Conservation (phyloP, 1,140 invertebrate species). For the Drosophila saltans region DNA sequence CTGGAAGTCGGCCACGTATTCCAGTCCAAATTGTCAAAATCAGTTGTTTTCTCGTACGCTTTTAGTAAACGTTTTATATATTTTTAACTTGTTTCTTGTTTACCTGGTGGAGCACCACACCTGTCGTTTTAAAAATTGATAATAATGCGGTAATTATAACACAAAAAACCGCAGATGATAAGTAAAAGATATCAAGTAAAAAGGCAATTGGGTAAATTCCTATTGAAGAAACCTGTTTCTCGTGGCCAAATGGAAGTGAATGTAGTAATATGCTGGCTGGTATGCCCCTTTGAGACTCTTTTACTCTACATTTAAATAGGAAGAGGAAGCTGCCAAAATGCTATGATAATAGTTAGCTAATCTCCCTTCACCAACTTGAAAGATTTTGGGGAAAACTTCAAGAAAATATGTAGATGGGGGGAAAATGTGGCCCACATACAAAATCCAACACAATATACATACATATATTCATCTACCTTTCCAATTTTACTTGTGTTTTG, state of each 20-base stretch:
- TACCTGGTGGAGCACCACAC: conserved; percentile 11
- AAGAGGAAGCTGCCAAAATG: conserved; percentile 15
- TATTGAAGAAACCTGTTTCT: conserved; percentile 10
- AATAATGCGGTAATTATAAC: conserved; percentile 38
- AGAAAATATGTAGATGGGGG: not conserved
- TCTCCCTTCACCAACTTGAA: conserved; percentile 7
- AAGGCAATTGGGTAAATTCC: conserved; percentile 14
- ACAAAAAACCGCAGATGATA: conserved; percentile 9
- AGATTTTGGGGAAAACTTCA: too few species aligned
- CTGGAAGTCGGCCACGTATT: conserved; percentile 13
- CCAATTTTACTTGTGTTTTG: too few species aligned
- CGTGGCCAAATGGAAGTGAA: conserved; percentile 11
- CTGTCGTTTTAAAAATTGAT: conserved; percentile 21
- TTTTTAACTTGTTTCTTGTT: conserved; percentile 12
- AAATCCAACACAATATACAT: not conserved
- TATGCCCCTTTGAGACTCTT: not conserved
- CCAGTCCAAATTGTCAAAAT: conserved; percentile 35
- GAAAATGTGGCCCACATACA: not conserved
- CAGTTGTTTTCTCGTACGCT: not conserved
- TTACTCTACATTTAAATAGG: conserved; percentile 23
- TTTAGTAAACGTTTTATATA: conserved; percentile 12
- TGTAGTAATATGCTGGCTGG: not conserved
- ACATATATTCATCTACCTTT: too few species aligned
- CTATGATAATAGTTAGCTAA: conserved; percentile 7
- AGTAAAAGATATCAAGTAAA: conserved; percentile 3